Base-by-base conservation (phyloP, 2,888 invertebrate species). In the Fragum fragum region DNA sequence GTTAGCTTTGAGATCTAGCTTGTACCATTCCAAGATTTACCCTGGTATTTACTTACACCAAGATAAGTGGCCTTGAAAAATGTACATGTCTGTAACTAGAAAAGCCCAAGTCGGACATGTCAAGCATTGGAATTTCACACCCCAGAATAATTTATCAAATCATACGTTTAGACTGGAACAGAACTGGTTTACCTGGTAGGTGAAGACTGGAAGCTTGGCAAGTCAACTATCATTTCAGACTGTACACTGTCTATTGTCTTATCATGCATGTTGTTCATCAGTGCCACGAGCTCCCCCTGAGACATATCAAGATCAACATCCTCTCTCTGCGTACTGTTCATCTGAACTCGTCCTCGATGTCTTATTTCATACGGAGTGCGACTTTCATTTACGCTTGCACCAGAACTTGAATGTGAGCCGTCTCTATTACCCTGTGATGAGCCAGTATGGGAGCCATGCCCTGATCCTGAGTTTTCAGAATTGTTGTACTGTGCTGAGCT, bases 161-260 rank as follows among this genome's bases (percentile, higher is more conserved):
- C n/a, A n/a, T n/a, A n/a, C n/a, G n/a, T n/a, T n/a, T n/a, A n/a
- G n/a, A n/a, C n/a, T n/a, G n/a, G n/a, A n/a, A n/a, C n/a, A n/a
- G n/a, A n/a, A n/a, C n/a, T n/a, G n/a, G 39, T 69, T 61, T 75
- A 90, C 90, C 89, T 88, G 47, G 88, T 79, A 7, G 90, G 88
- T 39, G 92, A 90, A 0, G 92, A 92, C 55, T 89, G 88, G 83
- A 91, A 93, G 68, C 91, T 92, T 1, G 93, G 93, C 74, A 93
- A 85, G 73, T 93, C 93, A n/a, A 93, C 90, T 55, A 93, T 90
- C 89, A 93, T 90, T 23, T 92, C 92, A 0, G 92, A 93, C 76
- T 90, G 89, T 11, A 90, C 85, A 81, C 93, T 93, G 63, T 92
- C 90, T 42, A 91, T 87, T 9, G 92, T 91, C 72, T 86, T 87